Evolutionary conservation across 2,888 invertebrate species (phyloP).

Genomic region (Melanchra persicariae): DNA sequence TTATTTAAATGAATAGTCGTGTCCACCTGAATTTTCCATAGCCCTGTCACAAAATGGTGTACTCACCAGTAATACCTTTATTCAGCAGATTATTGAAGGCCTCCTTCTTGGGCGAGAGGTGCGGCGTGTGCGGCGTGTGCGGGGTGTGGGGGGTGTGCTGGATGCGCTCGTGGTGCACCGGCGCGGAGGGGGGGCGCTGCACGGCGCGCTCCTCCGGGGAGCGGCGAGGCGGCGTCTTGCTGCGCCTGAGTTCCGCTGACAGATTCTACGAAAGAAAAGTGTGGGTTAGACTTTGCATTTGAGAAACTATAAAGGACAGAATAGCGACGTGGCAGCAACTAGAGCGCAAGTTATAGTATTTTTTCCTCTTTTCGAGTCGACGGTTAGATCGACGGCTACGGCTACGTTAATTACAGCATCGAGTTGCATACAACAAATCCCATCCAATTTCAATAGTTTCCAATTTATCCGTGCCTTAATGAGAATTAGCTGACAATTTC

Average conservation of each 20-base stretch:
- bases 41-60: conserved; percentile 39
- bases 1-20: too few species aligned
- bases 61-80: conserved; percentile 92
- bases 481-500: too few species aligned
- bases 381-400: too few species aligned
- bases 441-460: too few species aligned
- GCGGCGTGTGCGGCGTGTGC: conserved; percentile 88
- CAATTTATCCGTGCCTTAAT: too few species aligned
- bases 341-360: too few species aligned
- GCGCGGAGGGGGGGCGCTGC: conserved; percentile 88
- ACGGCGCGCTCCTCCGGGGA: conserved; percentile 85
- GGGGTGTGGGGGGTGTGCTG: conserved; percentile 81
- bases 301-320: not conserved
- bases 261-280: conserved; percentile 76
- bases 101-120: conserved; percentile 92
- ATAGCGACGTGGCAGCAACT: not conserved
- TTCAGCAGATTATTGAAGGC: conserved; percentile 91
- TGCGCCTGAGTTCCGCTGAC: conserved; percentile 82
- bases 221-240: conserved; percentile 85
- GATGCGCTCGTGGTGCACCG: conserved; percentile 86
- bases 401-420: too few species aligned
- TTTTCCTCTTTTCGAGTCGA: too few species aligned
- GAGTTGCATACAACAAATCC: too few species aligned
- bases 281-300: conserved; percentile 22
- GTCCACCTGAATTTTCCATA: too few species aligned